Evolutionary conservation across 2,888 invertebrate species (phyloP), one percentile per base, ranked within the genome.

Genomic region (Temnothorax ravouxi): DNA sequence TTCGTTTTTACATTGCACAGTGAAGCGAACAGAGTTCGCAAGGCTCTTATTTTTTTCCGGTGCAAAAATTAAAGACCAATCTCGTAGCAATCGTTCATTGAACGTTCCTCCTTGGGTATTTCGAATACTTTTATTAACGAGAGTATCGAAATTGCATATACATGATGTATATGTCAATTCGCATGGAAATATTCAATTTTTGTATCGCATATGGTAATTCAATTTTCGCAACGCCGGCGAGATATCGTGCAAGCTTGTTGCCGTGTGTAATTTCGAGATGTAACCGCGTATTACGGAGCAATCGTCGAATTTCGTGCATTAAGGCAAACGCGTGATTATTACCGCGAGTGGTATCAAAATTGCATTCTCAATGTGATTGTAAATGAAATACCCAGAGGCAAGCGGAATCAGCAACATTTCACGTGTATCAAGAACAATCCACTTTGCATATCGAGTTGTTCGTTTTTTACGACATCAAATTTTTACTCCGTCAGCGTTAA

Each of bases 111-210:
- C 29, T 41, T 76, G 84, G 79, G 6, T 52, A 82, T 69, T 83
- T 69, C 59, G 64, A 81, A 59, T 67, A 89, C 71, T 84, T 89
- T 88, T 84, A 86, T 84, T 89, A 85, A 87, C 75, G 89, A 85
- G 81, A 77, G 71, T 82, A 77, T 85, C 87, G 83, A 87, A 89
- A 88, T 89, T 86, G 84, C 83, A 47, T 77, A 69, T n/a, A n/a
- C n/a, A n/a, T n/a, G n/a, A n/a, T 52, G 61, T 64, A 66, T 72
- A 74, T 47, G 61, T 69, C 61, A 52, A 67, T 54, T 52, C 25
- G 50, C 75, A 47, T 80, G 79, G 34, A 34, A 76, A 61, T 69
- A 74, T 61, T 66, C 85, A 77, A 81, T 88, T 86, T 74, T 75
- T 56, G 13, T 38, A 64, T 62, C 38, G 61, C 82, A 52, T 80